Conservation (phyloP, 1,140 invertebrate species). For the Pseudomyrmex pallidus region DNA sequence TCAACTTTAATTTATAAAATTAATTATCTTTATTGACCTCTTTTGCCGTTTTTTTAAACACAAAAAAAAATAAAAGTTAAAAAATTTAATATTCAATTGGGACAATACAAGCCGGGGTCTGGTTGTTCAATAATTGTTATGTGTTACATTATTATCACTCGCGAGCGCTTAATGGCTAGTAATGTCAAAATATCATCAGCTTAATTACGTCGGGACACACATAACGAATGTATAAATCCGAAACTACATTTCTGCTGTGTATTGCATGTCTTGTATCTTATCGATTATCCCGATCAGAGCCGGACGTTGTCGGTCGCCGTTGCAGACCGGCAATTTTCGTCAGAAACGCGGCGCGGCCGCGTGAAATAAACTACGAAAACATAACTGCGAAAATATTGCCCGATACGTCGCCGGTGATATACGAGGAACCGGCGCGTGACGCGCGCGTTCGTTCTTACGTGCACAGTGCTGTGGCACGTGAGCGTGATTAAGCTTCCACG, state of each 20-base stretch:
- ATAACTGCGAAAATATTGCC: conserved; percentile 57
- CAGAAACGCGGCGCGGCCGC: conserved; percentile 34
- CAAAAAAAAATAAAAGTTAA: not conserved
- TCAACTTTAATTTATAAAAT: not conserved
- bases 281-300: conserved; percentile 21
- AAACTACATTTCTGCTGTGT: not conserved
- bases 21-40: not conserved
- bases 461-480: conserved; percentile 22
- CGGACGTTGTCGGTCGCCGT: not conserved
- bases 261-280: conserved; percentile 40
- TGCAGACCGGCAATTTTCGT: conserved; percentile 45
- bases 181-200: not conserved
- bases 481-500: conserved; percentile 68
- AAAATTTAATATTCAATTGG: not conserved
- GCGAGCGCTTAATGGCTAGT: too few relatives aligned
- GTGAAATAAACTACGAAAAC: conserved; percentile 43
- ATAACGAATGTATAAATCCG: conserved; percentile 23
- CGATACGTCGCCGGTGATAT: conserved; percentile 58
- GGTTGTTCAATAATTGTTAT: too few relatives aligned
- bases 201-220: conserved; percentile 2
- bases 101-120: too few relatives aligned
- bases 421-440: conserved; percentile 44
- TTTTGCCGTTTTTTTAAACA: not conserved
- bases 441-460: conserved; percentile 39
- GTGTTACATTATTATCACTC: too few relatives aligned